Evolutionary conservation across 2,888 invertebrate species (phyloP).

Genomic region (Caenorhabditis uteleia): DNA sequence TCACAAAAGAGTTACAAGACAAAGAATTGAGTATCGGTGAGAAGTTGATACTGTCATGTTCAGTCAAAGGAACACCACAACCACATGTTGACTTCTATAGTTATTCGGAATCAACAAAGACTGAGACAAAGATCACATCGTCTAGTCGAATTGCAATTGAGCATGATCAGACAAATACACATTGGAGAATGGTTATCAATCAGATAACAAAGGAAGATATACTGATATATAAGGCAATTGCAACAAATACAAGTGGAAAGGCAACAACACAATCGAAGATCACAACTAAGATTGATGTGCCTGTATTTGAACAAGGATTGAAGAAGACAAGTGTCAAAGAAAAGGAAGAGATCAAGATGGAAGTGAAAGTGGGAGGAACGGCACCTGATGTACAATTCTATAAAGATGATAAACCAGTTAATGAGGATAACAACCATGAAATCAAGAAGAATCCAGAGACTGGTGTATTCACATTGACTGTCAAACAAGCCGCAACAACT

Average conservation of each 20-base stretch:
- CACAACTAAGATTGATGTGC: slow-evolving; percentile 59
- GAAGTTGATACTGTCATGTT: slow-evolving; percentile 65
- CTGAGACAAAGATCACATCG: slow-evolving; percentile 50
- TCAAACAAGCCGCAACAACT: slow-evolving; percentile 39
- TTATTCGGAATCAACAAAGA: slow-evolving; percentile 47
- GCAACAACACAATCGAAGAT: slow-evolving; percentile 63
- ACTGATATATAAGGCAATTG: slow-evolving; percentile 75
- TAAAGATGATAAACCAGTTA: slow-evolving; percentile 76
- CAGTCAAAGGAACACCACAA: slow-evolving; percentile 64
- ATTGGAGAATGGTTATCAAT: slow-evolving; percentile 71
- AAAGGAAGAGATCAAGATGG: slow-evolving; percentile 73
- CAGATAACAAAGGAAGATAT: slow-evolving; percentile 39
- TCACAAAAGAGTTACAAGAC: slow-evolving; percentile 66
- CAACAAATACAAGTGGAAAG: slow-evolving; percentile 77
- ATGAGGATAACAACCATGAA: slow-evolving; percentile 72
- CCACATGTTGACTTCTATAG: slow-evolving; percentile 67
- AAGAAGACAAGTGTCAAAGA: slow-evolving; percentile 78
- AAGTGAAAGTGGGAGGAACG: slow-evolving; percentile 84
- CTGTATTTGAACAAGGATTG: slow-evolving; percentile 78
- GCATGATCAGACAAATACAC: slow-evolving; percentile 65
- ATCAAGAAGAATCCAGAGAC: slow-evolving; percentile 72
- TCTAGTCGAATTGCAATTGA: slow-evolving; percentile 53
- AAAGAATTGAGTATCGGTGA: slow-evolving; percentile 59
- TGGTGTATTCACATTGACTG: slow-evolving; percentile 72
- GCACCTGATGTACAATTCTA: slow-evolving; percentile 89